Percentiles rank a stretch among this genome's conserved stretches.
These are phyloP conservation scores for Tricholaema leucomelas DNA, from an alignment of 2,113 vertebrate genomes.

Conservation along the genomic window DNA sequence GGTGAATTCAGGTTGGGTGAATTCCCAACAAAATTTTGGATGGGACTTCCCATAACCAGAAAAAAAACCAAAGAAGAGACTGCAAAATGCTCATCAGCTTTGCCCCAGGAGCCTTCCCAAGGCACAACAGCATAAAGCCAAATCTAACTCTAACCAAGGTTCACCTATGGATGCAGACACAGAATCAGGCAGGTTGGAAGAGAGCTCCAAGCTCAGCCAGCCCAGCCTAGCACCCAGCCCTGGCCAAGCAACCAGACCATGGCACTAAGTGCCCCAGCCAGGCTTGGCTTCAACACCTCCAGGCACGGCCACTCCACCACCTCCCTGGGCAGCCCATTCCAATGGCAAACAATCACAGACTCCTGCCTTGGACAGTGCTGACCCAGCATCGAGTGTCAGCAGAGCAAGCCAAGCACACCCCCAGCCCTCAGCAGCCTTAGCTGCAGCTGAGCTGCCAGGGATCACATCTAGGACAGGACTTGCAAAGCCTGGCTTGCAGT, in stretches of 20 bases:
- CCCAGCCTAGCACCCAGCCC: too few relatives aligned
- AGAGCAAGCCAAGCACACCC: neutral
- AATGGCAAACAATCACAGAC: neutral
- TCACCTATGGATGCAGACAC: neutral
- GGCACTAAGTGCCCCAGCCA: too few relatives aligned
- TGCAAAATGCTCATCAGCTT: neutral
- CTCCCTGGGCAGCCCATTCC: too few relatives aligned
- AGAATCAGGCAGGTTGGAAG: too few relatives aligned
- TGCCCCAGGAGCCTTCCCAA: neutral
- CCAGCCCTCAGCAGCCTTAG: neutral
- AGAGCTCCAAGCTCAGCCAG: too few relatives aligned
- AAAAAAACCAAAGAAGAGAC: neutral
- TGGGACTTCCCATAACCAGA: fast-evolving
- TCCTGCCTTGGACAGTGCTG: neutral
- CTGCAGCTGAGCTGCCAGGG: neutral
- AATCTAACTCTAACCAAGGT: neutral
- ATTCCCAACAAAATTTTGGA: neutral
- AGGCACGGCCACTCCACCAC: too few relatives aligned
- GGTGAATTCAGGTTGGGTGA: too few relatives aligned
- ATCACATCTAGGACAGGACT: neutral
- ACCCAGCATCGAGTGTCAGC: neutral
- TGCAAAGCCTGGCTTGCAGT: too few relatives aligned
- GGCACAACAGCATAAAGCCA: neutral
- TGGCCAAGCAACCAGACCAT: too few relatives aligned
- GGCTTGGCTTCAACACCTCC: too few relatives aligned